phyloP scores from a whole-genome alignment of 2,888 invertebrate genomes.

The Hartigia nigra region DNA sequence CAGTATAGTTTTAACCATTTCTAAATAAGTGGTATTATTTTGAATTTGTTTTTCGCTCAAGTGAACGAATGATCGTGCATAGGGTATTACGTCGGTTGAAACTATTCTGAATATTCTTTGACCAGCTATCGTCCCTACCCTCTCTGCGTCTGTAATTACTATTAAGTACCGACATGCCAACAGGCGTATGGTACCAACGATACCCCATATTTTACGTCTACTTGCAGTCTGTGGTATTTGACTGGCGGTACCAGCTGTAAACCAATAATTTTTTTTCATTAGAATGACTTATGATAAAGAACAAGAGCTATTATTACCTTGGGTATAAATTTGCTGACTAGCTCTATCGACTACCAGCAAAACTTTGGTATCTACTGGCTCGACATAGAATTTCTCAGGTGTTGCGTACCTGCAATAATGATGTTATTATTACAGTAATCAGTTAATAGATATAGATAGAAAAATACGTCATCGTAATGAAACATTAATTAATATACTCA shows the following conservation, averaged over 20 bases:
- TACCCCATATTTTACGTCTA: constrained; percentile 83
- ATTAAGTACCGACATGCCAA: constrained; percentile 89
- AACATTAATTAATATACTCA: constrained; percentile 65
- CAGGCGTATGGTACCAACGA: constrained; percentile 86
- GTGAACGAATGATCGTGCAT: constrained; percentile 85
- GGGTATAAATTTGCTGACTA: constrained; percentile 77
- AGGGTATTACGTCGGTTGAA: constrained; percentile 87
- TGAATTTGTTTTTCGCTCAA: constrained; percentile 85
- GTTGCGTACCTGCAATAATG: constrained; percentile 78
- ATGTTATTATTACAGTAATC: constrained; percentile 13
- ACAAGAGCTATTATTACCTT: constrained; percentile 68
- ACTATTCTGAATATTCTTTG: constrained; percentile 84
- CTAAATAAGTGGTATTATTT: constrained; percentile 85
- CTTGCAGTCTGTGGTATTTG: constrained; percentile 74
- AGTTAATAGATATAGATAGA: neutral
- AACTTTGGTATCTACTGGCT: constrained; percentile 81
- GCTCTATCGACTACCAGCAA: constrained; percentile 87
- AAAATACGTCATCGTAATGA: neutral
- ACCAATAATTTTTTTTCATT: neutral
- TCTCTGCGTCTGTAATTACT: constrained; percentile 85
- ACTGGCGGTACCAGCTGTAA: constrained; percentile 64
- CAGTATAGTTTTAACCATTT: constrained; percentile 86
- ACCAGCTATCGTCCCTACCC: constrained; percentile 84
- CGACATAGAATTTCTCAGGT: constrained; percentile 90
- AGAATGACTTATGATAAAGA: neutral